Evolutionary conservation across 2,888 invertebrate species (phyloP).

Genomic region (Unio pictorum): DNA sequence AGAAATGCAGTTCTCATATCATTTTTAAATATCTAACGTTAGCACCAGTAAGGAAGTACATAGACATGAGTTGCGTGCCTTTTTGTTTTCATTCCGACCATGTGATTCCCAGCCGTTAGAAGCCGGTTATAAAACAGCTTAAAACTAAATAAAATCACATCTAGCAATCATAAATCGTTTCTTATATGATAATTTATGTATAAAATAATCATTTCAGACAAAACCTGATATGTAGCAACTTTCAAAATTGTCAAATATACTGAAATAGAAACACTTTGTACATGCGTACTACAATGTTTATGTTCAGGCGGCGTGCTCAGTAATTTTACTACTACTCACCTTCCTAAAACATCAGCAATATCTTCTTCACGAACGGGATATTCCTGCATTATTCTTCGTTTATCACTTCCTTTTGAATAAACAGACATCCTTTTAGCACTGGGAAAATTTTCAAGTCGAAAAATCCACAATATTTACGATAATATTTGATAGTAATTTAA

Average conservation of each 20-base stretch:
- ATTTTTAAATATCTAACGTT: constrained; percentile 11
- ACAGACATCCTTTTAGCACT: constrained; percentile 41
- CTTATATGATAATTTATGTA: constrained; percentile 23
- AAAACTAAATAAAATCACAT: constrained; percentile 3
- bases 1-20: constrained; percentile 10
- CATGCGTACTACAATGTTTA: constrained; percentile 65
- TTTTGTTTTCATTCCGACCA: constrained; percentile 52
- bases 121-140: constrained; percentile 15
- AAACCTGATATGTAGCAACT: not conserved
- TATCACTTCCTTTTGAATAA: constrained; percentile 48
- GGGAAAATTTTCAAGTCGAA: constrained; percentile 4
- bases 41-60: not conserved
- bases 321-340: constrained; percentile 61
- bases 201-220: constrained; percentile 4
- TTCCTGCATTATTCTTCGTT: constrained; percentile 51
- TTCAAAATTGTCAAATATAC: constrained; percentile 6
- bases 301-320: constrained; percentile 61
- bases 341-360: constrained; percentile 55
- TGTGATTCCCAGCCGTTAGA: constrained; percentile 32
- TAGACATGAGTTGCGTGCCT: constrained; percentile 36
- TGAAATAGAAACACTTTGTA: constrained; percentile 26
- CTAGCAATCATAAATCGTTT: not conserved
- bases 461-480: constrained; percentile 25
- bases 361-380: constrained; percentile 54
- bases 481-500: constrained; percentile 35